Conservation (phyloP, 2,888 invertebrate species). For the Nomada fabriciana region DNA sequence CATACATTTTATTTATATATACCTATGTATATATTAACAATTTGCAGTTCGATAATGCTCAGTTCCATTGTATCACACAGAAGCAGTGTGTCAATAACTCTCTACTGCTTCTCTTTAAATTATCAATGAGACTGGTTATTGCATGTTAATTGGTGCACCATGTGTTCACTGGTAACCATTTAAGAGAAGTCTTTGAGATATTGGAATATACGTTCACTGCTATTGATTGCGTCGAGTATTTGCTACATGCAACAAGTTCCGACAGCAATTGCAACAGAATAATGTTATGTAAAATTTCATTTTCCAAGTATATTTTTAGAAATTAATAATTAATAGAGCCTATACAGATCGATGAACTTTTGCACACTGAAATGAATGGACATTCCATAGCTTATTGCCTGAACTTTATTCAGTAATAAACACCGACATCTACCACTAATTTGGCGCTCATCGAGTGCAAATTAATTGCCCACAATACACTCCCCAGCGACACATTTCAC, state of each 20-base stretch:
- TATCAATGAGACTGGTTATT: not conserved
- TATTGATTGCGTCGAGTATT: not conserved
- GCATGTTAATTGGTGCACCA: slow-evolving; percentile 17
- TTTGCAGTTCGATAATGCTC: not conserved
- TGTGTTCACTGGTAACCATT: not conserved
- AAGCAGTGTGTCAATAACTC: slow-evolving; percentile 1
- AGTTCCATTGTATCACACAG: not conserved
- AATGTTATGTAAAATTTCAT: not conserved
- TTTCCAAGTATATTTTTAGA: not conserved
- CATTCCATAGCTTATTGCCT: too few species aligned
- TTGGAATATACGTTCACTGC: slow-evolving; percentile 1
- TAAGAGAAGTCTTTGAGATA: slow-evolving; percentile 24
- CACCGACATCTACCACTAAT: not conserved
- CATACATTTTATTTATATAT: too few species aligned
- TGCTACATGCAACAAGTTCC: slow-evolving; percentile 31
- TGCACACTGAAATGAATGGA: too few species aligned
- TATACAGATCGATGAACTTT: too few species aligned
- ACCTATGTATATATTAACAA: not conserved
- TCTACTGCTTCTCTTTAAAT: slow-evolving; percentile 10
- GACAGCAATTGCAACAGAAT: not conserved
- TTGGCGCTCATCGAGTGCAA: not conserved
- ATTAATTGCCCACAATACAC: not conserved
- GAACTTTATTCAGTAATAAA: not conserved
- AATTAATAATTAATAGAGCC: too few species aligned
- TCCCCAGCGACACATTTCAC: not conserved